Conservation (phyloP, 2,888 invertebrate genomes). For the Hyles lineata region DNA sequence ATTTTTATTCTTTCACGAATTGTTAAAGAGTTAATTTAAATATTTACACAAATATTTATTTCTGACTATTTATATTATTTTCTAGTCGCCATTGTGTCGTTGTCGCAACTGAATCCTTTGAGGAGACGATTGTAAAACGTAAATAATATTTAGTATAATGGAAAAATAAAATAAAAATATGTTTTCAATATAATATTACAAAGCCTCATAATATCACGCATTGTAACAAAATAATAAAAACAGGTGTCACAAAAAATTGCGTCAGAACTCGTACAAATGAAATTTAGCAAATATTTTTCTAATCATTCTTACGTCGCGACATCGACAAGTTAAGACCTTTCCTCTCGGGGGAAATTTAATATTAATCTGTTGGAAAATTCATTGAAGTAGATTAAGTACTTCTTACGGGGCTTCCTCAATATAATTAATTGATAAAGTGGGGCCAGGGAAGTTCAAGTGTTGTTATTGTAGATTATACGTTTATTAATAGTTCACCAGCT, state of each 20-base stretch:
- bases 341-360: constrained; percentile 51
- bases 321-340: constrained; percentile 44
- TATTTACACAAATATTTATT: too few relatives aligned
- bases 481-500: not conserved
- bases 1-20: too few relatives aligned
- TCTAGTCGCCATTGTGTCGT: too few relatives aligned
- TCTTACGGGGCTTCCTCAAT: constrained; percentile 41
- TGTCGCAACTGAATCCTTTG: too few relatives aligned
- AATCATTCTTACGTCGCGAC: constrained; percentile 29
- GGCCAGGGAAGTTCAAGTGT: constrained; percentile 26
- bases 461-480: constrained; percentile 12
- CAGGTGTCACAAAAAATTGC: constrained; percentile 14
- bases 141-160: too few relatives aligned
- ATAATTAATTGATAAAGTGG: constrained; percentile 44
- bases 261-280: constrained; percentile 1
- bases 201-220: too few relatives aligned
- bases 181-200: too few relatives aligned
- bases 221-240: constrained; percentile 5
- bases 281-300: constrained; percentile 30
- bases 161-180: too few relatives aligned
- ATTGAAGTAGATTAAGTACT: constrained; percentile 49
- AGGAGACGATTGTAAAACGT: too few relatives aligned
- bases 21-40: too few relatives aligned
- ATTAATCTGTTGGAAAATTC: constrained; percentile 58
- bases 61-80: too few relatives aligned